Percentiles rank a stretch among this genome's conserved stretches.
Conservation (phyloP, 2,113 vertebrate genomes). For the Brachyhypopomus gauderio region DNA sequence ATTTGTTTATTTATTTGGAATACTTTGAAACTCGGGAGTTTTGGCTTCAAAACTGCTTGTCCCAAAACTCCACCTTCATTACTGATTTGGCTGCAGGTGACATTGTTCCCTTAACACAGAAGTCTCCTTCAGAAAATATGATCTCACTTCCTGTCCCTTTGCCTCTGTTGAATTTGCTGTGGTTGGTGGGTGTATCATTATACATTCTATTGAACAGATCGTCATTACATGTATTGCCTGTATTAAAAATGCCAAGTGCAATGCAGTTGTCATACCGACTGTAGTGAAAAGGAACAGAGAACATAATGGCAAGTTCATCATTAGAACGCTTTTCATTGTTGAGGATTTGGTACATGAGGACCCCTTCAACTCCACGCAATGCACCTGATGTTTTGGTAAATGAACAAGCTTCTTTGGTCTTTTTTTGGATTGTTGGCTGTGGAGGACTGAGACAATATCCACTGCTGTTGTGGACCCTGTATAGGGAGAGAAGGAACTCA, state of each 20-base stretch:
- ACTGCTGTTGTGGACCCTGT: not conserved
- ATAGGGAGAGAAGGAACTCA: too few species aligned
- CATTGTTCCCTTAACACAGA: not conserved
- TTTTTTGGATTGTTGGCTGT: not conserved
- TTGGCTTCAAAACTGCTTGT: not conserved
- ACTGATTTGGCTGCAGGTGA: not conserved
- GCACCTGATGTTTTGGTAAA: not conserved
- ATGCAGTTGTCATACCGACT: not conserved
- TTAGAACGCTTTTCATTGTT: not conserved
- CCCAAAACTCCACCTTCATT: not conserved
- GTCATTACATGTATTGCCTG: not conserved
- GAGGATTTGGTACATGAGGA: not conserved
- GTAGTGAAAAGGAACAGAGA: not conserved
- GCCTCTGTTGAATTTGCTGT: not conserved
- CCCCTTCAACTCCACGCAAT: not conserved
- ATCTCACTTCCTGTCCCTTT: not conserved
- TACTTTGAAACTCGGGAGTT: too few species aligned
- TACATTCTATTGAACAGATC: not conserved
- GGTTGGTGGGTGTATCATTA: too few species aligned
- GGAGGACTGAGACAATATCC: not conserved
- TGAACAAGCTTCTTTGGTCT: not conserved
- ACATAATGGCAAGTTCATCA: not conserved
- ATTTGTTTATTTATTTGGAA: too few species aligned
- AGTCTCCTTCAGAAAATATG: not conserved
- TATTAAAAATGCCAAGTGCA: not conserved